Evolutionary conservation across 2,797 vertebrate species (phyloP).

Genomic region (Orestias chungarensis): DNA sequence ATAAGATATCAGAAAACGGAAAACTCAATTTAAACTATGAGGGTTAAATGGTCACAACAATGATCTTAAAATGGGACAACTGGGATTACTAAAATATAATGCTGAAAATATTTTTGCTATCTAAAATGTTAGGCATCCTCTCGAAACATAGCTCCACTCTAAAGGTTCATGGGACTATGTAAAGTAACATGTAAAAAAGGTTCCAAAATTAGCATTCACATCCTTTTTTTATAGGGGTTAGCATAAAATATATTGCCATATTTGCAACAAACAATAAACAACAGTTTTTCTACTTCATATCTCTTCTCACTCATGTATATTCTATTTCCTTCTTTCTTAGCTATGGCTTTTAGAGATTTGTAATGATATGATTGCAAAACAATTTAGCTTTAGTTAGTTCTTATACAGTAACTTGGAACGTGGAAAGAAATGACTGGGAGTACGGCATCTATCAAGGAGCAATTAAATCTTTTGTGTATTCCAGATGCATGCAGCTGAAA

Average conservation of each 20-base stretch:
- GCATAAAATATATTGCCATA: constrained; percentile 46
- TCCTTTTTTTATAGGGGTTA: constrained; percentile 4
- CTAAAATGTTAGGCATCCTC: not conserved
- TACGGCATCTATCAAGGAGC: constrained; percentile 25
- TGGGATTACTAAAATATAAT: not conserved
- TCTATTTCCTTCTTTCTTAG: constrained; percentile 9
- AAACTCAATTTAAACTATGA: not conserved
- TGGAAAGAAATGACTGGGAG: constrained; percentile 20
- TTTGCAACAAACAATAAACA: constrained; percentile 61
- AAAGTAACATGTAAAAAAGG: not conserved
- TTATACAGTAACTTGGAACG: no score
- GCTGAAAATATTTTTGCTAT: not conserved
- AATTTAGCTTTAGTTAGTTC: no score
- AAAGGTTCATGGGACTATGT: no score
- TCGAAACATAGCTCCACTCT: not conserved
- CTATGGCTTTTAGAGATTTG: constrained; percentile 26
- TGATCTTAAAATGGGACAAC: not conserved
- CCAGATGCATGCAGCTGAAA: constrained; percentile 32
- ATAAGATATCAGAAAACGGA: not conserved
- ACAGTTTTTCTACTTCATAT: constrained; percentile 39
- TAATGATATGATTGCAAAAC: not conserved
- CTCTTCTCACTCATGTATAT: constrained; percentile 32
- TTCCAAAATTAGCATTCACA: not conserved
- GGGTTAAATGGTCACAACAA: not conserved
- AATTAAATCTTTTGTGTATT: constrained; percentile 45